Evolutionary conservation across 2,888 invertebrate species (phyloP), one percentile per base, ranked within the genome.

Genomic region (Diarsia dahlii): DNA sequence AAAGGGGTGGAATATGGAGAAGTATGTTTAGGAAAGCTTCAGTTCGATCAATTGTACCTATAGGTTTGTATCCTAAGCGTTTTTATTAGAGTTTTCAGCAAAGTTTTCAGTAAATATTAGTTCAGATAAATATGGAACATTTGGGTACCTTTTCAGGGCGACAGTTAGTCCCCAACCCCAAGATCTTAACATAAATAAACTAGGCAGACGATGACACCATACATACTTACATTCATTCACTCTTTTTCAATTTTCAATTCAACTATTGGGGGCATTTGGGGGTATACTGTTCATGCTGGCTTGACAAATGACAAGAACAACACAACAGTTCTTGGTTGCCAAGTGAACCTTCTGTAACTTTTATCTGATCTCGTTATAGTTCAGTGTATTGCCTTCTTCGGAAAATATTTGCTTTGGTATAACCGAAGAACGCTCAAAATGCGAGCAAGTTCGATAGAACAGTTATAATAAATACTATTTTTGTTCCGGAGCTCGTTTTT

Each of bases 331-430:
- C 28, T 58, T 58, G 58, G 58, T 10, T 28, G 28, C 1, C 20
- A 13, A 58, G 63, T 71, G 56, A 12, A 1, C n/a, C 76, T 83
- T 84, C 81, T 84, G 81, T 3, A 23, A 15, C 2, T 13, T 18
- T 13, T 56, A 1, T 39, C 18, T 28, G 23, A 45, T 20, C 18
- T 23, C 9, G 20, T 20, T 65, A 62, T 18, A 10, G 39, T 63
- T 12, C 65, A 54, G 56, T 28, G 60, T 60, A 56, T 74, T 71
- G 58, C 72, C 23, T 76, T 23, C 46, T 58, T 76, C 54, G 58
- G 63, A 63, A 74, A 75, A 81, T 81, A 84, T 81, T 84, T 84
- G 52, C 39, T 81, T 81, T 81, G 67, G 63, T 65, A 77, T 84
- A 81, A 81, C 74, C 64, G 34, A 64, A 69, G 74, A 68, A 73